These are phyloP conservation scores for Tenthredo notha DNA, from an alignment of 2,888 invertebrate species.

Conservation along the genomic window DNA sequence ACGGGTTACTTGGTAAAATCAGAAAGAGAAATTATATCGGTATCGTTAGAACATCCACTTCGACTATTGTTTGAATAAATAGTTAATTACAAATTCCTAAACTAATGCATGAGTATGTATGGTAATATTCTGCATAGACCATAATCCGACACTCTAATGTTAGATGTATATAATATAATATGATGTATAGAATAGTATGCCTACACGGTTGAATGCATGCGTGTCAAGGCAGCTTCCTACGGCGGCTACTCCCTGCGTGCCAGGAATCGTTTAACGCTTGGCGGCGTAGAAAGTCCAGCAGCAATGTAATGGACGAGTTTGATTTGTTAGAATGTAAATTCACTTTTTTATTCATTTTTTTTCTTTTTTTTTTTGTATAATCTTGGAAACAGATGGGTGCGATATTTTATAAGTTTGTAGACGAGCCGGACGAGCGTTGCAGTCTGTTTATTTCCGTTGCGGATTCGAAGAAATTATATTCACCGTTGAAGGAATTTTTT, in stretches of 20 bases:
- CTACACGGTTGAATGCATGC: slow-evolving; percentile 59
- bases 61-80: background rate
- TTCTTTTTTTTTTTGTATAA: background rate
- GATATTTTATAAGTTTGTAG: background rate
- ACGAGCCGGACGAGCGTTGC: background rate
- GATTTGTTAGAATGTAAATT: slow-evolving; percentile 43
- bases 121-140: slow-evolving; percentile 13
- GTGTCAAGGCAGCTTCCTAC: slow-evolving; percentile 62
- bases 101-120: background rate
- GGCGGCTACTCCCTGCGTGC: slow-evolving; percentile 59
- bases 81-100: background rate
- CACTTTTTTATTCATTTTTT: slow-evolving; percentile 29
- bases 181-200: slow-evolving; percentile 37
- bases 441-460: slow-evolving; percentile 1
- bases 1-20: background rate
- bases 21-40: background rate
- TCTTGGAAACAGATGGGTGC: background rate
- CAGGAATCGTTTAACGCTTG: slow-evolving; percentile 56
- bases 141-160: slow-evolving; percentile 16
- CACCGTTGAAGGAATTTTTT: background rate
- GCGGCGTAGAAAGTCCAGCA: slow-evolving; percentile 41
- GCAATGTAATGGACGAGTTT: background rate
- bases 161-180: slow-evolving; percentile 16
- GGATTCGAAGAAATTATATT: background rate
- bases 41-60: background rate